Conservation (phyloP, 2,797 vertebrate species). For the Lacerta viridis region DNA sequence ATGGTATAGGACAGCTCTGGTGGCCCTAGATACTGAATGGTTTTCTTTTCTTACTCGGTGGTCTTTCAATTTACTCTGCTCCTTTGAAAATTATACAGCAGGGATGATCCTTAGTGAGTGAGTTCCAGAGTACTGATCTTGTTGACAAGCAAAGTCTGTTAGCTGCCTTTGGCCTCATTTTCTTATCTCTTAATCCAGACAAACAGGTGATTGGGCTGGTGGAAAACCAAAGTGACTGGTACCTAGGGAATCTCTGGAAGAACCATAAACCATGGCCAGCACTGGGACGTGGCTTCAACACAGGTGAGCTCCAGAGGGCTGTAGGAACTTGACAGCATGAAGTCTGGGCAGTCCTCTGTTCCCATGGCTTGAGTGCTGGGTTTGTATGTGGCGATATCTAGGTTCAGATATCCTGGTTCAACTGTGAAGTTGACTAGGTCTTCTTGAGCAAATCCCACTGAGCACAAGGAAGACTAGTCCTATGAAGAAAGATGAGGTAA, state of each 20-base stretch:
- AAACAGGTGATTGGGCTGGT: slow-evolving; percentile 95
- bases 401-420: background rate
- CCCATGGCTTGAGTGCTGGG: background rate
- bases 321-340: background rate
- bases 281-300: slow-evolving; percentile 96
- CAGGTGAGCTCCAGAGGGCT: slow-evolving; percentile 81
- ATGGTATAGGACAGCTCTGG: background rate
- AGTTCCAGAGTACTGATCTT: background rate
- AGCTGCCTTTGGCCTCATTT: background rate
- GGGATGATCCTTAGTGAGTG: too few relatives aligned
- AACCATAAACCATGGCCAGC: slow-evolving; percentile 97
- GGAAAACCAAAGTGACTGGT: slow-evolving; percentile 99
- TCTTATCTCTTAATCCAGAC: slow-evolving; percentile 79
- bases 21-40: background rate
- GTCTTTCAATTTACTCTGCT: background rate
- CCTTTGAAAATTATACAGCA: background rate
- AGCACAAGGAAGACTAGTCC: background rate
- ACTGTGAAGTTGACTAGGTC: background rate
- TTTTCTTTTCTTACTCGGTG: background rate
- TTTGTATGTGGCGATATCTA: background rate
- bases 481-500: background rate
- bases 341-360: background rate
- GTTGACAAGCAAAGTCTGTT: background rate
- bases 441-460: background rate
- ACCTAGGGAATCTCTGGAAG: slow-evolving; percentile 97